Percentiles rank a stretch among this genome's conserved stretches.
Conservation (phyloP, 1,140 invertebrate genomes). For the Pararge aegeria region DNA sequence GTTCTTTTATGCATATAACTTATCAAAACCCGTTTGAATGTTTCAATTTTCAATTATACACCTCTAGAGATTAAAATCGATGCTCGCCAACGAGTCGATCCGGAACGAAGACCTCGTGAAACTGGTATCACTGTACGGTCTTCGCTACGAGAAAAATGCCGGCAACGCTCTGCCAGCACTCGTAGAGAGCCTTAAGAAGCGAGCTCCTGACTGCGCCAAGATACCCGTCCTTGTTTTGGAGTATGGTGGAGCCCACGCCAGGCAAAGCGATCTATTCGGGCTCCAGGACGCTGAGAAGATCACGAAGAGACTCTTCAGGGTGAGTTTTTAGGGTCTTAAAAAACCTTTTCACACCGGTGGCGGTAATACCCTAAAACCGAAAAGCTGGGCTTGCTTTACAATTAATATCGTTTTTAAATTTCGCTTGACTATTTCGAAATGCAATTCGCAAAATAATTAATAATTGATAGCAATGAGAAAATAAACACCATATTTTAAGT, state of each 20-base stretch:
- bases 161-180: constrained; percentile 83
- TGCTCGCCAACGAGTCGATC: constrained; percentile 86
- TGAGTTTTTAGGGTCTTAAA: too few species aligned
- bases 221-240: constrained; percentile 87
- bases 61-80: constrained; percentile 83
- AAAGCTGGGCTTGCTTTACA: too few species aligned
- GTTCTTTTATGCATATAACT: too few species aligned
- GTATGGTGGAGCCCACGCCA: constrained; percentile 88
- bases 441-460: too few species aligned
- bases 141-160: constrained; percentile 94
- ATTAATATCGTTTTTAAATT: too few species aligned
- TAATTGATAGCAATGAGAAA: too few species aligned
- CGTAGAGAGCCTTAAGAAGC: neutral
- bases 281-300: constrained; percentile 94
- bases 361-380: too few species aligned
- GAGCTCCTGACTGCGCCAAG: constrained; percentile 81
- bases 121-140: constrained; percentile 95
- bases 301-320: constrained; percentile 94
- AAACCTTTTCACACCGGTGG: too few species aligned
- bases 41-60: too few species aligned
- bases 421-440: too few species aligned
- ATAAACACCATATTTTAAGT: too few species aligned
- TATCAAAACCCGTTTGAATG: too few species aligned
- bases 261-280: constrained; percentile 91
- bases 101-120: constrained; percentile 90